phyloP scores from a whole-genome alignment of 1,140 invertebrate species.

The Gryllus bimaculatus region DNA sequence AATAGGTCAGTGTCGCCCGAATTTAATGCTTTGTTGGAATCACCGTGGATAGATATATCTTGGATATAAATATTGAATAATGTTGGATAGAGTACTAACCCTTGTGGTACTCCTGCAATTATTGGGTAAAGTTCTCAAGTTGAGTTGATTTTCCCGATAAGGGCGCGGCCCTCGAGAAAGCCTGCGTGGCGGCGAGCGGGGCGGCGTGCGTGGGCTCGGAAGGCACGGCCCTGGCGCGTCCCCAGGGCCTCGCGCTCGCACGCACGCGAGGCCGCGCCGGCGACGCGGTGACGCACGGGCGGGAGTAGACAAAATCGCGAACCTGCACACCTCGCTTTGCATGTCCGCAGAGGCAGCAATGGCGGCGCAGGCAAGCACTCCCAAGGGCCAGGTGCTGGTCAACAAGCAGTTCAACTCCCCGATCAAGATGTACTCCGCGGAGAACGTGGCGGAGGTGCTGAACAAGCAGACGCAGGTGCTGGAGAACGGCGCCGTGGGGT shows the following conservation, averaged over 20 bases:
- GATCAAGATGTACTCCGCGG: slow-evolving; percentile 73
- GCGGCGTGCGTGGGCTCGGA: too few relatives aligned
- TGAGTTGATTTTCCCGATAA: too few relatives aligned
- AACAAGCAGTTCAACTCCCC: slow-evolving; percentile 87
- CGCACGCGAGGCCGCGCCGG: background rate
- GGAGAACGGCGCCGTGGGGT: slow-evolving; percentile 67
- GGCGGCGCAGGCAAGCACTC: background rate
- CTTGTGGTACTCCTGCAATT: too few relatives aligned
- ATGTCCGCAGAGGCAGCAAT: background rate
- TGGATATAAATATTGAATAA: too few relatives aligned
- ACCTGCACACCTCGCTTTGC: background rate
- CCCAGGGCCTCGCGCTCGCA: too few relatives aligned
- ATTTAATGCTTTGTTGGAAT: too few relatives aligned
- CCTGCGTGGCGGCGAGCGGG: too few relatives aligned
- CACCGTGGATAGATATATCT: too few relatives aligned
- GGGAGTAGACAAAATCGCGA: background rate
- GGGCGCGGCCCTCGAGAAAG: too few relatives aligned
- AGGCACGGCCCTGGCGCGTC: background rate
- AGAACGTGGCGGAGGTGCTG: slow-evolving; percentile 70
- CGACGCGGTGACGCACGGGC: background rate
- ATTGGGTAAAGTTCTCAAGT: too few relatives aligned
- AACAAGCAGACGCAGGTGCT: slow-evolving; percentile 65
- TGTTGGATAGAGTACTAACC: too few relatives aligned
- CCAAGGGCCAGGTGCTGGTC: slow-evolving; percentile 37
- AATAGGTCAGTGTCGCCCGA: too few relatives aligned